Conservation (phyloP, 2,113 vertebrate genomes). For the Mesitornis unicolor region DNA sequence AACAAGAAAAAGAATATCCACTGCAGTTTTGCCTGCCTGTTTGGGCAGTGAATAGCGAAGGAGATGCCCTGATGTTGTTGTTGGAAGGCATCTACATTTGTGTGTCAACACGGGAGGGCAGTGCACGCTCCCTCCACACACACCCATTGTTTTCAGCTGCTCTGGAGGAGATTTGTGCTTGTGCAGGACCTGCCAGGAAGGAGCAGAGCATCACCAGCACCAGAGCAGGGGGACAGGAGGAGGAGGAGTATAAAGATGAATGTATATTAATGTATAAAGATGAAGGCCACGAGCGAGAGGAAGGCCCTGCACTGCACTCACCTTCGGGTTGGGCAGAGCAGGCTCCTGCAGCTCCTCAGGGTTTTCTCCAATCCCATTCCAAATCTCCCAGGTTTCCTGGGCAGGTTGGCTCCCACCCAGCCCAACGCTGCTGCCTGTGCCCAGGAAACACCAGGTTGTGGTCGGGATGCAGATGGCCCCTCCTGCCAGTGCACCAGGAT, state of each 20-base stretch:
- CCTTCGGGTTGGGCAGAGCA: background rate
- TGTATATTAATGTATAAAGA: too few species aligned
- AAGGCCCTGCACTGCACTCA: rapidly evolving
- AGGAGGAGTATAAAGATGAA: too few species aligned
- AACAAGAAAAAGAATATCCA: too few species aligned
- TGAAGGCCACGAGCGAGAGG: rapidly evolving
- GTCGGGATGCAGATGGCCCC: too few species aligned
- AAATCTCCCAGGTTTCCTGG: background rate
- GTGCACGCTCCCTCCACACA: rapidly evolving
- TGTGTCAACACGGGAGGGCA: background rate
- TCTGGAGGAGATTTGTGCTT: background rate
- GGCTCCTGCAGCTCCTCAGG: background rate
- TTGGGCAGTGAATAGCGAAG: background rate
- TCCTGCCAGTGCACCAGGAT: too few species aligned
- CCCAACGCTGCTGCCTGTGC: rapidly evolving
- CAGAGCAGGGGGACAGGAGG: background rate
- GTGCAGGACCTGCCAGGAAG: background rate
- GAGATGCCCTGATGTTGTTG: background rate
- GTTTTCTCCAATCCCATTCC: background rate
- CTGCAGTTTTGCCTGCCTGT: background rate
- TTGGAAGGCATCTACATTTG: background rate
- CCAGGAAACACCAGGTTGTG: too few species aligned
- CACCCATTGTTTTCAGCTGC: rapidly evolving
- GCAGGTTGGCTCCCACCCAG: background rate
- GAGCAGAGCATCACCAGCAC: background rate